Base-by-base conservation (phyloP, 2,797 vertebrate genomes). In the Microhierax caerulescens region DNA sequence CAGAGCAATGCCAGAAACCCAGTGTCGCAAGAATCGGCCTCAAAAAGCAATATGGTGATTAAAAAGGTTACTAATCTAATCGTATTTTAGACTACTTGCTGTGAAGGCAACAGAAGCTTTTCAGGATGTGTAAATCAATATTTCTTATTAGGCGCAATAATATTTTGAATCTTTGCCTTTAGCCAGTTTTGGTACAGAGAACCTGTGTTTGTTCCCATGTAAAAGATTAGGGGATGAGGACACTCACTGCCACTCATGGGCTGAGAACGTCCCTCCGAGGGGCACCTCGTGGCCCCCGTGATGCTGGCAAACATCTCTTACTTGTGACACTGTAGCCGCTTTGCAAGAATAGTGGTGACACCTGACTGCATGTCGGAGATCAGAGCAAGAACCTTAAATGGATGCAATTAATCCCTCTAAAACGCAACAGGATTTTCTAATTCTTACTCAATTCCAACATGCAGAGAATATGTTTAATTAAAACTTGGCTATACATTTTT, bases 391-490 rank as follows among this genome's bases (percentile, higher is more conserved):
- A 78, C 89, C 54, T 95, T 69, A 93, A 93, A 96, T 20, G 65
- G 74, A 87, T 87, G 54, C 72, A 85, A 91, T 85, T 72, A 88
- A 93, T 95, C 61, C 86, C 77, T 68, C 68, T 84, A 84, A 97
- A 94, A 87, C 56, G 68, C 67, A 88, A 63, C 64, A 67, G 25
- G 37, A 47, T 90, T 95, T 91, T 79, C 76, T 57, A 92, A 93
- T 87, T 93, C 82, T 91, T 92, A 78, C 81, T 68, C 92, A 94
- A 92, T 95, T 96, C 96, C 97, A 95, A 96, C 68, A 93, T 85
- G 92, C 93, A 97, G 97, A 98, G 94, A 97, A 94, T 97, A 97
- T 96, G 96, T 95, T 98, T 98, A 98, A 98, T 98, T 98, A 98
- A 97, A 97, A 98, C 92, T 95, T 96, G 91, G 91, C 81, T 96